A percentile compares a stretch with the other conserved stretches of the same genome.
These are phyloP conservation scores for Leptosomus discolor DNA, from an alignment of 2,113 vertebrate species.

Conservation along the genomic window DNA sequence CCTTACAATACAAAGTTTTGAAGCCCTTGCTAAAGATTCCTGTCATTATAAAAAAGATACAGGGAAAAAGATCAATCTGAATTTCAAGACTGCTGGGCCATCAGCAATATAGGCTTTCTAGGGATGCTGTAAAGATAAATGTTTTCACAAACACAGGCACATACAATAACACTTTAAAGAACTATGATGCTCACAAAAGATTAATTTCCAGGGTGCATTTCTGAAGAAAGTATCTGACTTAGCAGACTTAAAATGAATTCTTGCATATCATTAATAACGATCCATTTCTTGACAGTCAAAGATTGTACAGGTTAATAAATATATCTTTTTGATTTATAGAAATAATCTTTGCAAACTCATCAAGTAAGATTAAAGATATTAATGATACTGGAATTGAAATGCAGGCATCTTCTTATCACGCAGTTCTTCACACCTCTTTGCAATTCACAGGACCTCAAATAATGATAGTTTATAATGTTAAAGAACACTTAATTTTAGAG, in stretches of 20 bases:
- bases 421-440: background rate
- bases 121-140: background rate
- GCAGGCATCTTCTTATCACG: background rate
- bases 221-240: background rate
- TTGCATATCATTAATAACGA: background rate
- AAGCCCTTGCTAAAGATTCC: background rate
- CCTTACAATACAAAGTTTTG: background rate
- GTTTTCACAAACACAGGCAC: background rate
- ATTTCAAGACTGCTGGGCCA: background rate
- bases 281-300: background rate
- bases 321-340: background rate
- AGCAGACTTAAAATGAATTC: background rate
- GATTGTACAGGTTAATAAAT: background rate
- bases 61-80: background rate
- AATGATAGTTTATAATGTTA: background rate
- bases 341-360: background rate
- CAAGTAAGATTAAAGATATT: background rate
- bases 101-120: background rate
- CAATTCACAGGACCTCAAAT: background rate
- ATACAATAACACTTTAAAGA: background rate
- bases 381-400: background rate
- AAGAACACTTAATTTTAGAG: background rate
- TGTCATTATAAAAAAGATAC: background rate
- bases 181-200: background rate
- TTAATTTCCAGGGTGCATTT: background rate